Evolutionary conservation across 1,140 invertebrate genomes (phyloP).

Genomic region (Oryctes rhinoceros): DNA sequence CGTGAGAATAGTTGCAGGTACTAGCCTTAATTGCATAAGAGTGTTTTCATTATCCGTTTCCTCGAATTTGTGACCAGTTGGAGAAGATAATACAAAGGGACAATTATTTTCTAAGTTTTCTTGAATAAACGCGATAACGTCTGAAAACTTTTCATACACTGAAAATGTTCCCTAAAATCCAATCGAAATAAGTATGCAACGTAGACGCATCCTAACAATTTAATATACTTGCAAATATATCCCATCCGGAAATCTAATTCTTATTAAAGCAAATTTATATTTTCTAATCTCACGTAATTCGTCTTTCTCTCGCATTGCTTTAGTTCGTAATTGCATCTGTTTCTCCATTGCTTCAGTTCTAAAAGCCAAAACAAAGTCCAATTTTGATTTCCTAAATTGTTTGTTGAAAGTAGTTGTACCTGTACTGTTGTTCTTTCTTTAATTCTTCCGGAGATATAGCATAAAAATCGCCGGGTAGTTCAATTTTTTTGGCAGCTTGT

Average conservation of each 20-base stretch:
- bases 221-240: slow-evolving; percentile 77
- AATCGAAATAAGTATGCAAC: slow-evolving; percentile 31
- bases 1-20: slow-evolving; percentile 77
- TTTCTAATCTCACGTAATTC: slow-evolving; percentile 79
- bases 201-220: slow-evolving; percentile 31
- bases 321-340: slow-evolving; percentile 84
- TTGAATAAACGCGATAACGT: slow-evolving; percentile 76
- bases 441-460: slow-evolving; percentile 80
- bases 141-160: slow-evolving; percentile 76
- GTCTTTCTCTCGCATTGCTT: slow-evolving; percentile 91
- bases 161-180: slow-evolving; percentile 79
- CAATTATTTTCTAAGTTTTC: slow-evolving; percentile 74
- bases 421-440: slow-evolving; percentile 81
- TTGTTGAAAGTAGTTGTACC: slow-evolving; percentile 59
- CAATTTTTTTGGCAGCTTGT: slow-evolving; percentile 71
- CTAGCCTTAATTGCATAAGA: slow-evolving; percentile 74
- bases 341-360: slow-evolving; percentile 82
- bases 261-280: slow-evolving; percentile 85
- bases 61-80: slow-evolving; percentile 70
- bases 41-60: slow-evolving; percentile 72
- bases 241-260: slow-evolving; percentile 88
- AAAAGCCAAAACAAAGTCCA: slow-evolving; percentile 43
- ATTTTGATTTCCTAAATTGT: slow-evolving; percentile 17
- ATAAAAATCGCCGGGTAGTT: slow-evolving; percentile 86
- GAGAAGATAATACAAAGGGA: slow-evolving; percentile 71